phyloP scores from a whole-genome alignment of 2,888 invertebrate genomes.

The Nemotelus nigrinus region DNA sequence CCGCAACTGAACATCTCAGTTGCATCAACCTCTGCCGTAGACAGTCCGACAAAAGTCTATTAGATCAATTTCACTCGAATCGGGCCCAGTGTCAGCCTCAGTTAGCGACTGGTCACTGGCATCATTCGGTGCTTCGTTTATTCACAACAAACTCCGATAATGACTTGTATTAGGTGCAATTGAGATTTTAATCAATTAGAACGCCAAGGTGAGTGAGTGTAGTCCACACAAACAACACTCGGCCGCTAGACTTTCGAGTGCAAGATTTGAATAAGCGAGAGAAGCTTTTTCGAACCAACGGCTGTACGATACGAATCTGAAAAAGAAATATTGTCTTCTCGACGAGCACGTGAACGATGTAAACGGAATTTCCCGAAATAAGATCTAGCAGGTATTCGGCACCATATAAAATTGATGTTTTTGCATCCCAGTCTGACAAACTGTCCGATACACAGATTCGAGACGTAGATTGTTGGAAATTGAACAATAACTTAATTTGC shows the following conservation, averaged over 20 bases:
- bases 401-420: too few species aligned
- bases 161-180: conserved; percentile 39
- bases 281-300: not conserved
- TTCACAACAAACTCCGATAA: conserved; percentile 27
- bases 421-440: too few species aligned
- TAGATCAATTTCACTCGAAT: conserved; percentile 14
- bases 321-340: not conserved
- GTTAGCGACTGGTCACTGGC: too few species aligned
- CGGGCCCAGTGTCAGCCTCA: not conserved
- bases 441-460: too few species aligned
- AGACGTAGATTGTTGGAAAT: too few species aligned
- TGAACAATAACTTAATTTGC: too few species aligned
- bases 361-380: conserved; percentile 6
- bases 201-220: conserved; percentile 15
- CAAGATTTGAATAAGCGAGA: not conserved
- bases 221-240: not conserved
- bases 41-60: not conserved
- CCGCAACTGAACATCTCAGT: not conserved
- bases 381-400: too few species aligned
- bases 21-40: conserved; percentile 4
- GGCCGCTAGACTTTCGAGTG: not conserved
- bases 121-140: not conserved
- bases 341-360: conserved; percentile 12
- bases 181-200: conserved; percentile 39
- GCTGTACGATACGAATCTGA: not conserved